Evolutionary conservation across 2,797 vertebrate genomes (phyloP).

Genomic region (Lepus townsendii): DNA sequence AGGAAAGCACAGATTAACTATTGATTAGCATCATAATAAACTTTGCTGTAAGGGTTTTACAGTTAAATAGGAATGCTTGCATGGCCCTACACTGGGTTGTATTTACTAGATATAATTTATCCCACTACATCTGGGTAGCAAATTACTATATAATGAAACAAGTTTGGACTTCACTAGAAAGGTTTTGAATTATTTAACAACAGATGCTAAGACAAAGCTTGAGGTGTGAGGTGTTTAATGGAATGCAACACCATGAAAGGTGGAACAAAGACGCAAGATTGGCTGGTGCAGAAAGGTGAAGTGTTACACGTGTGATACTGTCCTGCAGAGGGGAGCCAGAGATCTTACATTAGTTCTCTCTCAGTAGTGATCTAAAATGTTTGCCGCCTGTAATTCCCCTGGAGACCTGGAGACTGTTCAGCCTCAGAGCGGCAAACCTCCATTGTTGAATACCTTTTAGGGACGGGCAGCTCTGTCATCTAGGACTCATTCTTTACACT

Average conservation of each 20-base stretch:
- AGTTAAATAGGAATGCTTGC: conserved; percentile 7
- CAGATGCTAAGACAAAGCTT: not conserved
- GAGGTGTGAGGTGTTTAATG: not conserved
- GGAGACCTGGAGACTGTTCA: not conserved
- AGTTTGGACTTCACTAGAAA: not conserved
- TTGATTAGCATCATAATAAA: not conserved
- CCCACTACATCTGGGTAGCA: not conserved
- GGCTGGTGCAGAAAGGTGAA: not conserved
- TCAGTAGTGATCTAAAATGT: not conserved
- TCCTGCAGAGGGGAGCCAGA: not conserved
- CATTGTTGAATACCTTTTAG: not conserved
- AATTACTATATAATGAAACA: not conserved
- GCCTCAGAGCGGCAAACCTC: not conserved
- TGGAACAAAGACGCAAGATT: not conserved
- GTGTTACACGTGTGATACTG: no score
- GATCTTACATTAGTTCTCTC: not conserved
- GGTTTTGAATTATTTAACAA: not conserved
- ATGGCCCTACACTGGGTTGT: not conserved
- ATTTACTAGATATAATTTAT: not conserved
- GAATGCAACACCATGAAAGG: not conserved
- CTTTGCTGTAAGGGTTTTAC: not conserved
- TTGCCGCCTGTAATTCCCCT: not conserved
- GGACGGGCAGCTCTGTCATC: not conserved
- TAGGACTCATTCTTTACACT: not conserved
- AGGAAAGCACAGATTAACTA: not conserved